Evolutionary conservation across 2,888 invertebrate genomes (phyloP), one percentile per base, ranked within the genome.

Genomic region (Deilephila porcellus): DNA sequence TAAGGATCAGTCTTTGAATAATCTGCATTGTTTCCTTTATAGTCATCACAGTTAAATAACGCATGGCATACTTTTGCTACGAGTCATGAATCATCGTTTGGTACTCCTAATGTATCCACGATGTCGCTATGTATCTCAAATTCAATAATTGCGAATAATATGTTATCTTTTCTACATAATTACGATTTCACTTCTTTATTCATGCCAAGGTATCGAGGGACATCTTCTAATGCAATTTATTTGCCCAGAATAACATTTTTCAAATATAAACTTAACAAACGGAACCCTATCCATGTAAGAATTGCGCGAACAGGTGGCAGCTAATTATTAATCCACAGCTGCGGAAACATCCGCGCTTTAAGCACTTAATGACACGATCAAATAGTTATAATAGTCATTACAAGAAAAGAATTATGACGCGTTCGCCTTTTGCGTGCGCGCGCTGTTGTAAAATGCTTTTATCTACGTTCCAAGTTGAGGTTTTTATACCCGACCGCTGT

Each of bases 291-390:
- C 82, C 80, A 81, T 80, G 76, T 77, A 85, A 80, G 78, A 82
- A 84, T 80, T 81, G 81, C 81, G 75, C 75, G 78, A 82, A 88
- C 93, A 93, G 93, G 93, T 93, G 93, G 83, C 81, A 78, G 79
- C 76, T 89, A 88, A 91, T 91, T 90, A 86, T 85, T 86, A 86
- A 85, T 88, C 85, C 88, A 85, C 92, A 92, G 91, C 88, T 93
- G 92, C 88, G 79, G 82, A 83, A 83, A 84, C 89, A 87, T 88
- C 83, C 84, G 86, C 84, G 80, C 82, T 85, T 85, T 82, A 84
- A 86, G 82, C 76, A 82, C 75, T 83, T 85, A 88, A 88, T 84
- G 86, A 84, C 83, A 80, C 83, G 82, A 85, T 84, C 80, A 85
- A 88, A 85, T 84, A 85, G 75, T 75, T 70, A 71, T 74, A 72